Conservation (phyloP, 2,888 invertebrate genomes). For the Gisinianus flammeolus region DNA sequence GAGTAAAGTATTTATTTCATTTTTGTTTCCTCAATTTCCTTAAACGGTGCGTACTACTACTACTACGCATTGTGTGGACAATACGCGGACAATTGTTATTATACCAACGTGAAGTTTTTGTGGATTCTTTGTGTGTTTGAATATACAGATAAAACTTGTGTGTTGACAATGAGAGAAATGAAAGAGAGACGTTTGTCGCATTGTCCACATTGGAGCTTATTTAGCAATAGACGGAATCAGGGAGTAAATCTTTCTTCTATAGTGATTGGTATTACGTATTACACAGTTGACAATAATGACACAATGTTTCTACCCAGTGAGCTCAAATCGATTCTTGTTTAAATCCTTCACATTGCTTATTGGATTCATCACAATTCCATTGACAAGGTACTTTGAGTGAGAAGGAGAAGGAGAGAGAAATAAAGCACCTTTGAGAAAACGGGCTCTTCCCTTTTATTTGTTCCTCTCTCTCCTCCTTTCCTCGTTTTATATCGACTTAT, state of each 20-base stretch:
- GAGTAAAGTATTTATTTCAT: too few species aligned
- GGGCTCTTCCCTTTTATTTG: conserved; percentile 17
- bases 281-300: conserved; percentile 16
- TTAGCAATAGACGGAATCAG: background rate
- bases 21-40: background rate
- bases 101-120: background rate
- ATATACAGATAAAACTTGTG: background rate
- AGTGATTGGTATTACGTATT: background rate
- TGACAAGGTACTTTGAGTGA: conserved; percentile 3
- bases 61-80: background rate
- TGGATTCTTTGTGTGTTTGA: conserved; percentile 9
- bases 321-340: conserved; percentile 28
- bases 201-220: background rate
- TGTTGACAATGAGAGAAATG: conserved; percentile 10
- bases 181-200: conserved; percentile 11
- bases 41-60: background rate
- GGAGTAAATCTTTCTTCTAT: conserved; percentile 2
- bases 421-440: conserved; percentile 19
- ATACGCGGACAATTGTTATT: background rate
- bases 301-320: conserved; percentile 28
- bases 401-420: background rate
- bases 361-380: conserved; percentile 27
- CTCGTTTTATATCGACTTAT: conserved; percentile 16
- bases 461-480: conserved; percentile 22
- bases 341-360: conserved; percentile 32